Evolutionary conservation across 2,888 invertebrate species (phyloP), one percentile per base, ranked within the genome.

Genomic region (Eristalis tenax): DNA sequence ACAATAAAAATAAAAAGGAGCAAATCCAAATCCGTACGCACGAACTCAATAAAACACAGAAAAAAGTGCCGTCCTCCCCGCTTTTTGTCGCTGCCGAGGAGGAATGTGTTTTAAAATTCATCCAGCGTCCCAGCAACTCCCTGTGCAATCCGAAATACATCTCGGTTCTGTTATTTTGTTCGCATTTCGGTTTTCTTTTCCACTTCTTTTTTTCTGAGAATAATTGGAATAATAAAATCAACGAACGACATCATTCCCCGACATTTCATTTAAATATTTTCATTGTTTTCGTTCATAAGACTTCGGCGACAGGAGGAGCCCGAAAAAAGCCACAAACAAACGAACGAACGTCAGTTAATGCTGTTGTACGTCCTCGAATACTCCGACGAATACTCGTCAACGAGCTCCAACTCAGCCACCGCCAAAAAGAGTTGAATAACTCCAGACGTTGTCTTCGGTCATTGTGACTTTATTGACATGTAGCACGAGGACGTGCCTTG

Each of bases 381-480:
- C 26, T 26, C 26, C 26, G 26, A 15, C 15, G 43, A 15, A n/a
- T n/a, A n/a, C n/a, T n/a, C 43, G 43, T 4, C 43, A 4, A 50
- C 43, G 35, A 1, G 10, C 26, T 59, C 64, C 13, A 11, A 22
- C 43, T 22, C 15, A 70, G 56, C 28, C 59, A 57, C 43, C 38
- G 32, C 32, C 32, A 32, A 15, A 80, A 76, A 71, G 82, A 81
- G 85, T 78, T 86, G 75, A 78, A 77, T 59, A 86, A 78, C 86
- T 78, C 70, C 71, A 50, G 23, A 23, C 15, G 59, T 59, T 13
- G 11, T 23, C 26, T 13, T 59, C 26, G 23, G 59, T 23, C 23
- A 26, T 63, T 65, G 61, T 28, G 74, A 63, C 83, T 83, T 83
- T 86, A 83, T 86, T 83, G 86, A 75, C 86, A 86, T 86, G 78